phyloP scores from a whole-genome alignment of 2,113 vertebrate species.

The Ophthalmolycus amberensis region DNA sequence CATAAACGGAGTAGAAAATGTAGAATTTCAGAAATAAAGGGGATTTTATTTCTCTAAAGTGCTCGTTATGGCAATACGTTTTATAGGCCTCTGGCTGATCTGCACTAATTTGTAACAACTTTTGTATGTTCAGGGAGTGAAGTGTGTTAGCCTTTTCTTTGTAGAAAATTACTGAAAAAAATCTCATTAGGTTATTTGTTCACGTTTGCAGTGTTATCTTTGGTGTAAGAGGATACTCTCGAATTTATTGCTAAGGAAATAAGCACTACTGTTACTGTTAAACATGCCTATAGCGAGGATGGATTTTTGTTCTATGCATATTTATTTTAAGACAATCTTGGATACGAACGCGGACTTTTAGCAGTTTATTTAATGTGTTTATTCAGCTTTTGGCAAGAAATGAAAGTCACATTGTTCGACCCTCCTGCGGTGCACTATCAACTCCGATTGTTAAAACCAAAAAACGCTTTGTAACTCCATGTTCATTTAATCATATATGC shows the following conservation, averaged over 20 bases:
- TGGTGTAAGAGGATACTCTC: conserved; percentile 45
- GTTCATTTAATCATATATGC: conserved; percentile 29
- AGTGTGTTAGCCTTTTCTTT: conserved; percentile 64
- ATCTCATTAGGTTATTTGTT: conserved; percentile 70
- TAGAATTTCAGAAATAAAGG: conserved; percentile 69
- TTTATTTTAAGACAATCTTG: conserved; percentile 66
- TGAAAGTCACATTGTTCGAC: conserved; percentile 16
- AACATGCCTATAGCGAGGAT: conserved; percentile 27
- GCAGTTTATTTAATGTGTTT: conserved; percentile 34
- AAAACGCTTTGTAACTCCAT: conserved; percentile 42
- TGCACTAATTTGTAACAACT: conserved; percentile 82
- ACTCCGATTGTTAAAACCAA: conserved; percentile 53
- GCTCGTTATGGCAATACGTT: conserved; percentile 76
- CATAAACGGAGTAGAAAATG: conserved; percentile 68
- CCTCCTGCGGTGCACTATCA: conserved; percentile 70
- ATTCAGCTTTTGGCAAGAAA: conserved; percentile 9
- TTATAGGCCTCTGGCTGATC: conserved; percentile 81
- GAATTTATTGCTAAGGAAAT: conserved; percentile 39
- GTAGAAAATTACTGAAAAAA: conserved; percentile 54
- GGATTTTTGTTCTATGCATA: conserved; percentile 58
- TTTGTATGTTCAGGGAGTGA: conserved; percentile 79
- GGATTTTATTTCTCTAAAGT: conserved; percentile 67
- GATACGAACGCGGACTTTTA: conserved; percentile 12
- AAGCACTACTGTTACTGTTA: conserved; percentile 37
- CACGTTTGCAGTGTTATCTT: conserved; percentile 62